phyloP scores from a whole-genome alignment of 2,113 vertebrate species.

The Nesospiza acunhae region DNA sequence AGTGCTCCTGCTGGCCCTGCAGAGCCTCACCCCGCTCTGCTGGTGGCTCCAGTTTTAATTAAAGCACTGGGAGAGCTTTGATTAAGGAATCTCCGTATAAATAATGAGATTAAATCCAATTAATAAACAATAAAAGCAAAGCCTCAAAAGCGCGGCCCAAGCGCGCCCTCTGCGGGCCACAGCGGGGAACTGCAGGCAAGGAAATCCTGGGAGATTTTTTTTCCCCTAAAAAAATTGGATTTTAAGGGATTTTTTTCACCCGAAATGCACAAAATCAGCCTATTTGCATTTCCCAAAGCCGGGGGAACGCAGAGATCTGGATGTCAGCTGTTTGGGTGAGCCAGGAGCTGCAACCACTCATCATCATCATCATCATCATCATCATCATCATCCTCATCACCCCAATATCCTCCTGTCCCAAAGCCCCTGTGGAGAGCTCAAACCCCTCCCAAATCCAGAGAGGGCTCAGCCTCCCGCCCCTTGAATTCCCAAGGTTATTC shows the following conservation, averaged over 20 bases:
- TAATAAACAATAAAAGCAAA: neutral
- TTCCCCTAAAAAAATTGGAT: neutral
- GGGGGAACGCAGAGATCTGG: neutral
- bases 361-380: neutral
- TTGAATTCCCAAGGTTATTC: neutral
- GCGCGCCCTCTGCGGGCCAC: neutral
- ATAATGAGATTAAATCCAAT: neutral
- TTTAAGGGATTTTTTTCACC: neutral
- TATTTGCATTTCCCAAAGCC: neutral
- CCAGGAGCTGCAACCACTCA: neutral
- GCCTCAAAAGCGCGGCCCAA: rapidly evolving
- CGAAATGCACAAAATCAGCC: neutral
- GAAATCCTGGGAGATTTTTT: neutral
- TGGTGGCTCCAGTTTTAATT: neutral
- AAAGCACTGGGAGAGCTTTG: neutral
- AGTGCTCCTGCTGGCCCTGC: neutral
- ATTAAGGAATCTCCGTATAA: neutral
- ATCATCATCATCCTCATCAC: neutral
- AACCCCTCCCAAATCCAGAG: neutral
- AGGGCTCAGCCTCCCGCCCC: neutral
- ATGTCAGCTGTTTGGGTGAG: neutral
- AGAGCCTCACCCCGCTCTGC: neutral
- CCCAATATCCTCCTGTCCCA: neutral
- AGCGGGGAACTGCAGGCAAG: neutral
- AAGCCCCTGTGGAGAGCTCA: neutral